Evolutionary conservation across 2,888 invertebrate species (phyloP).

Genomic region (Hemaris fuciformis): DNA sequence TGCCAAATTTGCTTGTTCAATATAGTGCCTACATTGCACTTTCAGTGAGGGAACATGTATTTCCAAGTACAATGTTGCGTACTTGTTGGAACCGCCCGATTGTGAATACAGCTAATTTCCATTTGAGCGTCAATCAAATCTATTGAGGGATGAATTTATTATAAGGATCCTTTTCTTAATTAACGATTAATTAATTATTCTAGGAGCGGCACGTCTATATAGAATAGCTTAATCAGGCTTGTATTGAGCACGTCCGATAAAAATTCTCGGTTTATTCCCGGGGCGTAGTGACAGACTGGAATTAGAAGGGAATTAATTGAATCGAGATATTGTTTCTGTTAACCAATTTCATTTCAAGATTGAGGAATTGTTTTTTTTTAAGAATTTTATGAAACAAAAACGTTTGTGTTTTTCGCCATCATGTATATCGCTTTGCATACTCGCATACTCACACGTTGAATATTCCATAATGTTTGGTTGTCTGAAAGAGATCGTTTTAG

Average conservation of each 20-base stretch:
- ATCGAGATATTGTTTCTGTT: background rate
- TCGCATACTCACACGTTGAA: no score
- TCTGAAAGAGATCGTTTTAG: no score
- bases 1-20: conserved; percentile 3
- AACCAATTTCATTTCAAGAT: background rate
- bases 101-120: background rate
- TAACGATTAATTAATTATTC: background rate
- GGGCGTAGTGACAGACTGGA: background rate
- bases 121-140: background rate
- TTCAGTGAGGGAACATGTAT: background rate
- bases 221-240: background rate
- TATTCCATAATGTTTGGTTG: no score
- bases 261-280: background rate
- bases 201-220: background rate
- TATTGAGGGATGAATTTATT: background rate
- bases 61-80: background rate
- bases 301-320: background rate
- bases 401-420: no score
- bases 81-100: background rate
- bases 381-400: background rate
- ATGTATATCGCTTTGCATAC: no score
- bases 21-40: background rate
- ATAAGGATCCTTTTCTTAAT: background rate
- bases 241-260: background rate
- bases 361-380: background rate